Conservation (phyloP, 2,797 vertebrate genomes). For the Apogon hyalosoma region DNA sequence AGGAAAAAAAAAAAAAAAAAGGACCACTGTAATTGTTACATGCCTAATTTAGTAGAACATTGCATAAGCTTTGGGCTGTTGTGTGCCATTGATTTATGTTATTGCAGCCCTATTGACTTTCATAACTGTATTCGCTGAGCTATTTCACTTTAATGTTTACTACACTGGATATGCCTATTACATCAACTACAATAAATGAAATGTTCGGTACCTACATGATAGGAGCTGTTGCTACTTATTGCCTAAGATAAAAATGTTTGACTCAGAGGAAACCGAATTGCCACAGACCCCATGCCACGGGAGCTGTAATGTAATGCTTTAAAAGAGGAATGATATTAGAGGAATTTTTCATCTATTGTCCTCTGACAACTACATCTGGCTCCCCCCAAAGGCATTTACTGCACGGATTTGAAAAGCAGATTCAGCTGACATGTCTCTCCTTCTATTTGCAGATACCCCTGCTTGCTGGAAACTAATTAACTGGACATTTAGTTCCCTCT, state of each 20-base stretch:
- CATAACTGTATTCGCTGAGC: conserved; percentile 72
- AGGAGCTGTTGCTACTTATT: conserved; percentile 60
- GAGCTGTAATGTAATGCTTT: conserved; percentile 54
- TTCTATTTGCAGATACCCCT: conserved; percentile 48
- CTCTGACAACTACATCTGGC: conserved; percentile 64
- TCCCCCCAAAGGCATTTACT: conserved; percentile 50
- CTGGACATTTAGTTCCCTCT: conserved; percentile 73
- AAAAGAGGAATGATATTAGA: conserved; percentile 60
- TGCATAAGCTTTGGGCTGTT: conserved; percentile 77
- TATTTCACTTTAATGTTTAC: conserved; percentile 73
- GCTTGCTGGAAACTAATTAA: conserved; percentile 75
- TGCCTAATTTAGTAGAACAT: conserved; percentile 81
- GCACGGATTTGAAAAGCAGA: conserved; percentile 63
- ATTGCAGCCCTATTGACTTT: conserved; percentile 78
- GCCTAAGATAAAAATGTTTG: conserved; percentile 64
- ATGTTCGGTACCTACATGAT: conserved; percentile 55
- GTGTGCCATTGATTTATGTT: conserved; percentile 78
- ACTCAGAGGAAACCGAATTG: conserved; percentile 37
- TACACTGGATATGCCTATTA: conserved; percentile 59
- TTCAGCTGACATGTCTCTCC: conserved; percentile 52
- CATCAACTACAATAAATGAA: conserved; percentile 72
- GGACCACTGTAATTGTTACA: conserved; percentile 75
- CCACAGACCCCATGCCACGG: conserved; percentile 19
- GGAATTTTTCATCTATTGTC: conserved; percentile 70
- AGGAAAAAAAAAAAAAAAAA: conserved; percentile 36